Evolutionary conservation across 2,888 invertebrate genomes (phyloP), one percentile per base, ranked within the genome.

Genomic region (Ommatoiulus sabulosus): DNA sequence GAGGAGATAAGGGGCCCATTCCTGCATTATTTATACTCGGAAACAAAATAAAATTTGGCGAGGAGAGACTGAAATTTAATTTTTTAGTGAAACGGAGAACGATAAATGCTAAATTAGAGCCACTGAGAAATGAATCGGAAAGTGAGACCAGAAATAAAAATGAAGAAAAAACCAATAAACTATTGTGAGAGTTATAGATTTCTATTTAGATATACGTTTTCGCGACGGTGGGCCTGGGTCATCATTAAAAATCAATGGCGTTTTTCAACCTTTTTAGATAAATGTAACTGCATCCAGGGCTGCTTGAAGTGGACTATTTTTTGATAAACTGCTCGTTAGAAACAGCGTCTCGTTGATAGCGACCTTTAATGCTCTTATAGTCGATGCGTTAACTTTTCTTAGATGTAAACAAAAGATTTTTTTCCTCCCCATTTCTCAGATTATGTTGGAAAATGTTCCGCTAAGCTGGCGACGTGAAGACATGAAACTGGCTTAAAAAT

Each of bases 371-470:
- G 72, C 72, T 72, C 72, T 72, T 72, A 72, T 72, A 72, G 24
- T 72, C 72, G 72, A 72, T 24, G 10, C 72, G 72, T 72, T 72
- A 72, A 24, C 72, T 72, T 72, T 72, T 7, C 20, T 3, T 20
- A 72, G 72, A 72, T 72, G 72, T 72, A 72, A 72, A 72, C 72
- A 72, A 72, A 72, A 72, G 72, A 72, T 72, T 72, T 72, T 72
- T 24, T 10, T 24, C 72, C 0, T 52, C 72, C 72, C 72, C 72
- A 24, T 72, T 72, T 72, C 24, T 72, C 72, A 72, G 20, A 72
- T 72, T 72, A 72, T 72, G 72, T n/a, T 24, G 24, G 24, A 72
- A 72, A 72, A 72, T 72, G 24, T 24, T 2, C 1, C 6, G 72
- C n/a, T 72, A 24, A 72, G 24, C 72, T 72, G 8, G 24, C 8